phyloP scores from a whole-genome alignment of 2,888 invertebrate genomes.

The Siphlonurus alternatus region DNA sequence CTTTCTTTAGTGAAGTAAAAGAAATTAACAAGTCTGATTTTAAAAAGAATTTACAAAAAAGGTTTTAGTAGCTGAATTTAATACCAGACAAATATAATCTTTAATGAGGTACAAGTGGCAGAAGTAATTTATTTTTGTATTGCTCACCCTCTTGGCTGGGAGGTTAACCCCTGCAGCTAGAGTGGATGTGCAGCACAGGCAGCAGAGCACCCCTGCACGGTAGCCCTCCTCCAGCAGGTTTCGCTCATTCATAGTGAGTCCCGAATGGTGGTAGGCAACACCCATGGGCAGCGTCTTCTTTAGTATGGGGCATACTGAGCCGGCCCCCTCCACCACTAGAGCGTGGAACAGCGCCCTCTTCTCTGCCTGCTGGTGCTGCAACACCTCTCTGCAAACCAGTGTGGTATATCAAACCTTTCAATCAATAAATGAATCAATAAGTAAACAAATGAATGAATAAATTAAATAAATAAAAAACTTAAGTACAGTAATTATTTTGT shows the following conservation, averaged over 20 bases:
- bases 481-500: no score
- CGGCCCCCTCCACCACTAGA: slow-evolving; percentile 45
- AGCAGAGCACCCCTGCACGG: slow-evolving; percentile 62
- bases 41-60: no score
- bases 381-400: slow-evolving; percentile 30
- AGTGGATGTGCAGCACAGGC: slow-evolving; percentile 90
- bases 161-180: slow-evolving; percentile 96
- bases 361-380: slow-evolving; percentile 36
- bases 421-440: no score
- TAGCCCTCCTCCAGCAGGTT: slow-evolving; percentile 70
- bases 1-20: no score
- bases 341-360: slow-evolving; percentile 42
- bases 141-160: slow-evolving; percentile 62
- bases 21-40: no score
- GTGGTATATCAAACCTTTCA: not conserved
- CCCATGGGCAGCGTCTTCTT: slow-evolving; percentile 55
- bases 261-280: slow-evolving; percentile 85
- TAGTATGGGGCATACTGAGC: slow-evolving; percentile 46
- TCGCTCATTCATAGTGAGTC: slow-evolving; percentile 76
- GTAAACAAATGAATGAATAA: no score
- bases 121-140: no score
- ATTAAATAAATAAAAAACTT: no score
- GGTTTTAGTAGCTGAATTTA: no score
- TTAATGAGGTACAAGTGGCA: no score
- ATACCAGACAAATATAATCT: no score